A percentile compares a stretch with the other conserved stretches of the same genome.
phyloP scores from a whole-genome alignment of 2,888 invertebrate genomes.

The Stenolophus ochropezus region DNA sequence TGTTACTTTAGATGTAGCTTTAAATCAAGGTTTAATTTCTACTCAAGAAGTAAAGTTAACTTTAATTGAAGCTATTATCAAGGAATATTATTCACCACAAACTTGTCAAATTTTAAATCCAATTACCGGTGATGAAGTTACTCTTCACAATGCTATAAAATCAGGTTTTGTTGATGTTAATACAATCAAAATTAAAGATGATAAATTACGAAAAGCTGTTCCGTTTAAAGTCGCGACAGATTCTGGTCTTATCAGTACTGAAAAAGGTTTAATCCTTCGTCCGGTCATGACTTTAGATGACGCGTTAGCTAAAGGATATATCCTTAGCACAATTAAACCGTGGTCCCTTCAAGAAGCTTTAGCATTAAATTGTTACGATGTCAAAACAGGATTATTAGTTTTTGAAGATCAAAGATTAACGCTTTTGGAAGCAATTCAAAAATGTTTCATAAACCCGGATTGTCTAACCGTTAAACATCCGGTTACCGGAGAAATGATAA shows the following conservation, averaged over 20 bases:
- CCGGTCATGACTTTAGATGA: constrained; percentile 85
- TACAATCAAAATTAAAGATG: constrained; percentile 84
- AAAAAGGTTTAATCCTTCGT: constrained; percentile 81
- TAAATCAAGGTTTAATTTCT: constrained; percentile 81
- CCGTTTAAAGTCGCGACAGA: constrained; percentile 83
- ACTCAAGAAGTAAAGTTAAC: constrained; percentile 83
- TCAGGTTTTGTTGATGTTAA: constrained; percentile 83
- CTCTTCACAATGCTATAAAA: constrained; percentile 85
- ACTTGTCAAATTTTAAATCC: constrained; percentile 87
- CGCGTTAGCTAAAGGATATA: constrained; percentile 87
- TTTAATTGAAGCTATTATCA: constrained; percentile 83
- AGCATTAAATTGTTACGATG: constrained; percentile 86
- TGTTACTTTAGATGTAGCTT: constrained; percentile 82
- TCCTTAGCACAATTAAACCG: constrained; percentile 86
- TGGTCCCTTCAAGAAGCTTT: constrained; percentile 89
- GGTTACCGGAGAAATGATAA: constrained; percentile 85
- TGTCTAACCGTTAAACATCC: constrained; percentile 88
- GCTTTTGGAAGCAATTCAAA: constrained; percentile 83
- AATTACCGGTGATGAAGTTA: constrained; percentile 82
- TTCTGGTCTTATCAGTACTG: constrained; percentile 81
- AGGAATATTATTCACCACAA: constrained; percentile 85
- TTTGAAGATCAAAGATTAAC: constrained; percentile 83
- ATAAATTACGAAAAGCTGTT: constrained; percentile 80
- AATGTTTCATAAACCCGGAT: constrained; percentile 84
- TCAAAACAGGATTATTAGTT: constrained; percentile 82